Evolutionary conservation across 2,113 vertebrate species (phyloP).

Genomic region (Capreolus pygargus): DNA sequence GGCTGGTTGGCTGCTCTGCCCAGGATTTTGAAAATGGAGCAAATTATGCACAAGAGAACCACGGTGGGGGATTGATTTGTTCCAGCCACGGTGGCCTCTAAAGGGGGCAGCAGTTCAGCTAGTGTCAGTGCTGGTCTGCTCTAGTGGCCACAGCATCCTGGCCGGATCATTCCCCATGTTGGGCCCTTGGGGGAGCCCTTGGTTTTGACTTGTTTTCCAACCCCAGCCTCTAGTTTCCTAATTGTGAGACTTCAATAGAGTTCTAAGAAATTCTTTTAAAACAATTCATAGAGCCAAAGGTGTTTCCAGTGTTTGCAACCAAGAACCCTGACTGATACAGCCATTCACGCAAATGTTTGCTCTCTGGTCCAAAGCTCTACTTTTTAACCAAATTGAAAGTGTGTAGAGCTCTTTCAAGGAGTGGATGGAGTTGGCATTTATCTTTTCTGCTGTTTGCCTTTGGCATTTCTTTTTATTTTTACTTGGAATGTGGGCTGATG

Average conservation of each 20-base stretch:
- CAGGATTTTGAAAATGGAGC: neutral
- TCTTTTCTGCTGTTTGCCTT: neutral
- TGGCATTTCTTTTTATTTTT: neutral
- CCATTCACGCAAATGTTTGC: neutral
- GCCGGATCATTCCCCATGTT: neutral
- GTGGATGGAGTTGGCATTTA: neutral
- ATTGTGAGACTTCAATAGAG: neutral
- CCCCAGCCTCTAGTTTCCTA: neutral
- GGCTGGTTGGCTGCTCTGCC: neutral
- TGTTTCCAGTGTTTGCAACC: neutral
- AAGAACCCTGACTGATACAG: neutral
- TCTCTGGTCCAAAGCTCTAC: neutral
- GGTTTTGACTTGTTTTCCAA: conserved; percentile 11
- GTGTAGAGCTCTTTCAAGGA: neutral
- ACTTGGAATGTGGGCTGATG: neutral
- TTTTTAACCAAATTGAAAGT: conserved; percentile 1
- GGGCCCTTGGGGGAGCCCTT: neutral
- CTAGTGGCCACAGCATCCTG: neutral
- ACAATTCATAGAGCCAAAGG: neutral
- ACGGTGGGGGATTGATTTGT: neutral
- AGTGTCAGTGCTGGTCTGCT: neutral
- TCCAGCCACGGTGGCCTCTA: neutral
- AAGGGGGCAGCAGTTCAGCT: neutral
- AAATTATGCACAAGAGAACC: neutral
- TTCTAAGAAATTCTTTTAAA: neutral